Conservation (phyloP, 2,113 vertebrate genomes). For the Labeo rohita region DNA sequence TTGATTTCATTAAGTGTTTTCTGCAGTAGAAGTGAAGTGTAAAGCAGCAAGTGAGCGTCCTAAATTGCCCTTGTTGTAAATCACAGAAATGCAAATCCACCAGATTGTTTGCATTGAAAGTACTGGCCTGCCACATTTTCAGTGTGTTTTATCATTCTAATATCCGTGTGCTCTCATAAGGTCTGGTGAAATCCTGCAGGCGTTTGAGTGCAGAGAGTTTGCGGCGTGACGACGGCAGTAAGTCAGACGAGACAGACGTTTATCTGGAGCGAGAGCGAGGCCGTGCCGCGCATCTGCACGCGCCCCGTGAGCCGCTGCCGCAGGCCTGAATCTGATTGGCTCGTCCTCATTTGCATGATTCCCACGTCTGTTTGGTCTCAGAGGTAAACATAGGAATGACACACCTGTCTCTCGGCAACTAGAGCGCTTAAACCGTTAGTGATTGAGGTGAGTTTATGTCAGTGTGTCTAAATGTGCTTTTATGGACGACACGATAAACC, state of each 20-base stretch:
- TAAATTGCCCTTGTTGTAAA: background rate
- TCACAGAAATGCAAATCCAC: background rate
- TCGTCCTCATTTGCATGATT: conserved; percentile 33
- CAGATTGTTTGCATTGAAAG: conserved; percentile 3
- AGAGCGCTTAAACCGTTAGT: conserved; percentile 43
- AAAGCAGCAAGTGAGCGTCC: background rate
- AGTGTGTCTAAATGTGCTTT: background rate
- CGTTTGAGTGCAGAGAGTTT: background rate
- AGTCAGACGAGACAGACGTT: background rate
- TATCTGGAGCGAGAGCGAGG: background rate
- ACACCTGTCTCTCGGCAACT: conserved; percentile 12
- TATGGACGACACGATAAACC: background rate
- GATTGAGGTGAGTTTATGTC: conserved; percentile 27
- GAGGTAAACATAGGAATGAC: conserved; percentile 4
- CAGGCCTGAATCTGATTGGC: background rate
- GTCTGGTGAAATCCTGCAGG: background rate
- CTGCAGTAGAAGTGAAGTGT: background rate
- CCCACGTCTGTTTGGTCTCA: conserved; percentile 9
- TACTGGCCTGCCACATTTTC: background rate
- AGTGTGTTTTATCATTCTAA: background rate
- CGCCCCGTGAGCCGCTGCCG: background rate
- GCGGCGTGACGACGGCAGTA: background rate
- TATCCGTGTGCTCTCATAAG: background rate
- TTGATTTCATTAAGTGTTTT: background rate
- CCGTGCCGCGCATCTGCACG: background rate